Conservation (phyloP, 2,797 vertebrate genomes). For the Urocyon cinereoargenteus region DNA sequence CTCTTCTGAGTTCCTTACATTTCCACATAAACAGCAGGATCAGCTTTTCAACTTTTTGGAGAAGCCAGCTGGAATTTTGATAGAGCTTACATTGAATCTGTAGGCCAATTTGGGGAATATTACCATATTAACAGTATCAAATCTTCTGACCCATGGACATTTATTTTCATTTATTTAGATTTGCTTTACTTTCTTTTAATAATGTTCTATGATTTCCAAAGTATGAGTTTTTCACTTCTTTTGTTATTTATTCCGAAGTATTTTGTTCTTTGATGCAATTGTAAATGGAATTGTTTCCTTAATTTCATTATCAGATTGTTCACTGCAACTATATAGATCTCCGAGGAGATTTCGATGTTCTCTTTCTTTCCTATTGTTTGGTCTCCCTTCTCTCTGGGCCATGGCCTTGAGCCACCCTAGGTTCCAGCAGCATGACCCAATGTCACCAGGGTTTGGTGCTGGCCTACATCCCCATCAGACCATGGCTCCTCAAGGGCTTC, state of each 20-base stretch:
- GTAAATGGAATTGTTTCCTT: not conserved
- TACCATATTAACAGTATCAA: not conserved
- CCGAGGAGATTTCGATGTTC: not conserved
- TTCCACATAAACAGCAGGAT: not conserved
- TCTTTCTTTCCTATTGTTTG: not conserved
- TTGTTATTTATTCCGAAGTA: not conserved
- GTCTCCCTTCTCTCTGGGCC: not conserved
- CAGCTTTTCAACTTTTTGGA: not conserved
- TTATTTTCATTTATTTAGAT: constrained; percentile 1
- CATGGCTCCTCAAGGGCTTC: not conserved
- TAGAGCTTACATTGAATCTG: not conserved
- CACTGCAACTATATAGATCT: not conserved
- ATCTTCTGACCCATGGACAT: not conserved
- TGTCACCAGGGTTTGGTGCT: not conserved
- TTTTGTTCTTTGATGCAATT: not conserved
- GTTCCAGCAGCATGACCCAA: not conserved
- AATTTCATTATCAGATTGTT: not conserved
- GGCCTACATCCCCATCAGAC: not conserved
- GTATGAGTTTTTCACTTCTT: not conserved
- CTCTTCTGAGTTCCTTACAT: not conserved
- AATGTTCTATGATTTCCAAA: not conserved
- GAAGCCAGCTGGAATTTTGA: not conserved
- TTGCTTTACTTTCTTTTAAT: not conserved
- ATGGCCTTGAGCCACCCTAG: not conserved
- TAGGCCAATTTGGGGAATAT: not conserved